phyloP scores from a whole-genome alignment of 2,888 invertebrate species.

The Theodoxus fluviatilis region DNA sequence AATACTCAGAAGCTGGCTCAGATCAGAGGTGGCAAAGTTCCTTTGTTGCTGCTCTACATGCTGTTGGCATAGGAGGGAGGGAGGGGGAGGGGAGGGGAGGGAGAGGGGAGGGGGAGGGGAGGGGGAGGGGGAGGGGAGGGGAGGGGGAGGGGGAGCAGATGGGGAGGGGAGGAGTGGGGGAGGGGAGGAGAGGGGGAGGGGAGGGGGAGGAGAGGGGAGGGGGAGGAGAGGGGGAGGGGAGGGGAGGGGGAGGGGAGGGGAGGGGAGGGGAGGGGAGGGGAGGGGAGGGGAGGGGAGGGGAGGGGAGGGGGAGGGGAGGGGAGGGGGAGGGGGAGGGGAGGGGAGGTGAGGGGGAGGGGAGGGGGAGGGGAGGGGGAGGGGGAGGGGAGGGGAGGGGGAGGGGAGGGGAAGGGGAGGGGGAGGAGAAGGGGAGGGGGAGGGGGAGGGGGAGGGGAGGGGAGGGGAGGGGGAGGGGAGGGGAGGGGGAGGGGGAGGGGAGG shows the following conservation, averaged over 20 bases:
- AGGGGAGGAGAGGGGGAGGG: conserved; percentile 4
- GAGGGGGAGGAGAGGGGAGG: neutral
- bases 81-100: neutral
- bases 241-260: neutral
- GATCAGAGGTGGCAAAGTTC: too few species aligned
- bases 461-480: neutral
- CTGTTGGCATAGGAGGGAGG: too few species aligned
- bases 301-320: too few species aligned
- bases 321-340: neutral
- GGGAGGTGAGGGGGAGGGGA: neutral
- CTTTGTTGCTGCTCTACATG: too few species aligned
- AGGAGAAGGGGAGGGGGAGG: neutral
- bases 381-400: neutral
- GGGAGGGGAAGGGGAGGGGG: neutral
- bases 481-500: too few species aligned
- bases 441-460: neutral
- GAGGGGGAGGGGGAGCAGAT: neutral
- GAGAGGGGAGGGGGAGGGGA: neutral
- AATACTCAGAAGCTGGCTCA: too few species aligned
- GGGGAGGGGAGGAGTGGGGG: neutral
- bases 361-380: neutral
- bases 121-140: neutral
- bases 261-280: neutral
- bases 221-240: neutral
- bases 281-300: neutral